phyloP scores from a whole-genome alignment of 2,888 invertebrate genomes.

The Cheilosia pagana region DNA sequence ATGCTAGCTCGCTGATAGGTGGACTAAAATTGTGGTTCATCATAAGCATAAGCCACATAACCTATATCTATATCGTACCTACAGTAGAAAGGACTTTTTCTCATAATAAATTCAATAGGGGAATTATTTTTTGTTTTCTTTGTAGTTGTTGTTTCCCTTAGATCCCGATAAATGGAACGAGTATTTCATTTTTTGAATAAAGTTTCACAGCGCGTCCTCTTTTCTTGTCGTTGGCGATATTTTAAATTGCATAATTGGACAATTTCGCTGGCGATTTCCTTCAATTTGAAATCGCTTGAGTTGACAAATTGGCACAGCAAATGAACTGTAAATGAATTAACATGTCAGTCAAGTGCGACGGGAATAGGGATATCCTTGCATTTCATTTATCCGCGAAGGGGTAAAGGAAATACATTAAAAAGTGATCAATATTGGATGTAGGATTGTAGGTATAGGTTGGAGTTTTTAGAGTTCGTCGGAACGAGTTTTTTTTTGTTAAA shows the following conservation, averaged over 20 bases:
- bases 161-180: too few species aligned
- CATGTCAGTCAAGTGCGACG: not conserved
- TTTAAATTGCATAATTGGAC: slow-evolving; percentile 5
- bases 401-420: too few species aligned
- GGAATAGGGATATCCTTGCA: not conserved
- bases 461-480: too few species aligned
- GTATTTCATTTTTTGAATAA: slow-evolving; percentile 1
- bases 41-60: not conserved
- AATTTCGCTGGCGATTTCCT: not conserved
- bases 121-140: slow-evolving; percentile 14
- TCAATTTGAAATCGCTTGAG: not conserved
- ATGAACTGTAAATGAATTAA: slow-evolving; percentile 13
- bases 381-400: not conserved
- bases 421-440: too few species aligned
- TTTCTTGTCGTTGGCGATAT: slow-evolving; percentile 4
- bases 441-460: too few species aligned
- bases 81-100: slow-evolving; percentile 8
- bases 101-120: slow-evolving; percentile 51
- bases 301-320: slow-evolving; percentile 5
- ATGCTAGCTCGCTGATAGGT: slow-evolving; percentile 7
- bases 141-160: not conserved
- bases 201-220: not conserved
- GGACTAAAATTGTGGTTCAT: not conserved
- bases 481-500: too few species aligned
- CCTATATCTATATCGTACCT: not conserved